Percentiles rank a stretch among this genome's conserved stretches.
Evolutionary conservation across 23 tunicate species (phyloP).

Genomic region (Trididemnum miniatum): DNA sequence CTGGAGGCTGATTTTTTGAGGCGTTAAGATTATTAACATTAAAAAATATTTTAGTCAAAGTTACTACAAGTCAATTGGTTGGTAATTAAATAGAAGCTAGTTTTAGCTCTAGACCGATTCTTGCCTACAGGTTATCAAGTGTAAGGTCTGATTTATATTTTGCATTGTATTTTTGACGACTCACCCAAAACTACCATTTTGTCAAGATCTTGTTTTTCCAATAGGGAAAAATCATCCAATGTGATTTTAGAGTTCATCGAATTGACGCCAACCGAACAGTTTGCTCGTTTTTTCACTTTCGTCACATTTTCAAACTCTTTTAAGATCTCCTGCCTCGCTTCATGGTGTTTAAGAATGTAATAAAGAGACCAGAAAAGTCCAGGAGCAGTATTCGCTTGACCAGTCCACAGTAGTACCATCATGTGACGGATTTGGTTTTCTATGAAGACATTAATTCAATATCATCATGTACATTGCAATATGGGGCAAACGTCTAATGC

Average conservation of each 20-base stretch:
- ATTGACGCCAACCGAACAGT: neutral
- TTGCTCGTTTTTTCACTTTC: neutral
- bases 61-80: too few species aligned
- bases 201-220: constrained; percentile 50
- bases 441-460: neutral
- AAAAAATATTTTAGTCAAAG: neutral
- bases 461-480: too few species aligned
- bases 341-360: constrained; percentile 42
- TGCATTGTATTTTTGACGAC: too few species aligned
- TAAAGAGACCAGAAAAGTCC: constrained; percentile 75
- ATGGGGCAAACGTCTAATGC: too few species aligned
- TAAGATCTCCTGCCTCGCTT: constrained; percentile 18
- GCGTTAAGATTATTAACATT: too few species aligned
- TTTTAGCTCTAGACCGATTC: too few species aligned
- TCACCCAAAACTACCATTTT: constrained; percentile 59
- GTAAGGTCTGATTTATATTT: too few species aligned
- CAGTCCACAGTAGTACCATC: constrained; percentile 61
- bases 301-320: constrained; percentile 29
- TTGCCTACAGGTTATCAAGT: too few species aligned
- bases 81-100: too few species aligned
- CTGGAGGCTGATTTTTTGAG: too few species aligned
- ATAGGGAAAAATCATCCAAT: neutral
- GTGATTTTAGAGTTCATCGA: neutral
- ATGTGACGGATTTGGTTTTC: constrained; percentile 45
- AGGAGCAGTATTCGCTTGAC: constrained; percentile 65